These are phyloP conservation scores for Wasmannia auropunctata DNA, from an alignment of 1,140 invertebrate species.

Conservation along the genomic window DNA sequence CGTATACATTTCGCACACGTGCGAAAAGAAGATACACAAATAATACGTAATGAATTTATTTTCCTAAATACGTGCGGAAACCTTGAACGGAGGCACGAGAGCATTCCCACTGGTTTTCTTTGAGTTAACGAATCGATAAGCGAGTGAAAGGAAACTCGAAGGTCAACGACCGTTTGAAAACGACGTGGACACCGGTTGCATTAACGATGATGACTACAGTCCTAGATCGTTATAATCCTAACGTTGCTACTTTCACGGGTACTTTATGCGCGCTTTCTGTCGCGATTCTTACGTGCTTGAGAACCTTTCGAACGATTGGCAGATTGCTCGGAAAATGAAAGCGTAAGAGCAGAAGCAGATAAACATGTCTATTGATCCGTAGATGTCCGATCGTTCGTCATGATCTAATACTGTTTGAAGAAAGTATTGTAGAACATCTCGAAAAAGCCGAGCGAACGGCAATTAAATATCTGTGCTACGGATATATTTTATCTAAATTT, in stretches of 20 bases:
- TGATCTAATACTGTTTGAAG: not conserved
- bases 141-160: constrained; percentile 73
- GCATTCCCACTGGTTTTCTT: constrained; percentile 55
- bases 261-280: constrained; percentile 34
- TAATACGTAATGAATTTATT: constrained; percentile 10
- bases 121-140: constrained; percentile 58
- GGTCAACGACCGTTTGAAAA: constrained; percentile 69
- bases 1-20: too few species aligned
- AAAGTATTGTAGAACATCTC: not conserved
- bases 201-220: constrained; percentile 61
- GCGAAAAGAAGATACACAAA: not conserved
- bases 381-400: not conserved
- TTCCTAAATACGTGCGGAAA: constrained; percentile 8
- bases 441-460: not conserved
- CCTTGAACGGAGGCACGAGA: constrained; percentile 46
- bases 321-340: constrained; percentile 37
- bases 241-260: constrained; percentile 61
- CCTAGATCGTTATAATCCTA: constrained; percentile 67
- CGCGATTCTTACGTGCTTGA: constrained; percentile 16
- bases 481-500: not conserved
- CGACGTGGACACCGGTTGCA: constrained; percentile 61
- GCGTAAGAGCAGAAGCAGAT: not conserved
- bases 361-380: not conserved
- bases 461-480: not conserved
- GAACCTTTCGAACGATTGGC: constrained; percentile 23